A percentile compares a stretch with the other conserved stretches of the same genome.
These are phyloP conservation scores for Ceryle rudis DNA, from an alignment of 2,797 vertebrate species.

Conservation along the genomic window DNA sequence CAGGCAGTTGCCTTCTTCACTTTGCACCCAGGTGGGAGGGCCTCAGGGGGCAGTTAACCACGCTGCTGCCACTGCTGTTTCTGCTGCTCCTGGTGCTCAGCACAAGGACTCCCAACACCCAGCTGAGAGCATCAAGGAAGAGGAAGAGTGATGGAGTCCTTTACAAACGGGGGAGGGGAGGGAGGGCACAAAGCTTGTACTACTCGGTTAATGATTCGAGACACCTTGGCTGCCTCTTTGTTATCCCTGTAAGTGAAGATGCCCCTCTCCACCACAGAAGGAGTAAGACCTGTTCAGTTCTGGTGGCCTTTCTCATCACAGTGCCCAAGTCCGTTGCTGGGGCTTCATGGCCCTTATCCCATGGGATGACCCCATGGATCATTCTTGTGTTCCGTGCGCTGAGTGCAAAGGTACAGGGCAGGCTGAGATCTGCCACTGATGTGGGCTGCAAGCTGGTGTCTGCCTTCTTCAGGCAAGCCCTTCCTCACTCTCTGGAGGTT, in stretches of 20 bases:
- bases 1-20: not conserved
- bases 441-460: not conserved
- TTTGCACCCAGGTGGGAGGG: not conserved
- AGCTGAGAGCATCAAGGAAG: not conserved
- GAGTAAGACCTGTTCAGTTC: not conserved
- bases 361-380: accelerated
- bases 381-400: accelerated
- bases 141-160: not conserved
- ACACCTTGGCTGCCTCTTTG: not conserved
- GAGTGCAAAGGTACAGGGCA: not conserved
- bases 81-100: not conserved
- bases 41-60: not conserved
- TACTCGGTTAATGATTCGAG: not conserved
- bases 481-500: accelerated
- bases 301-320: not conserved
- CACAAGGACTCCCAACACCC: not conserved
- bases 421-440: not conserved
- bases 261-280: accelerated
- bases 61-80: not conserved
- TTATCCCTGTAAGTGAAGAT: not conserved
- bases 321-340: no score
- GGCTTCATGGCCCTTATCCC: not conserved
- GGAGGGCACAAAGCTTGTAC: not conserved
- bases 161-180: not conserved
- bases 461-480: not conserved